phyloP scores from a whole-genome alignment of 2,888 invertebrate species.

The Entomobrya multifasciata region DNA sequence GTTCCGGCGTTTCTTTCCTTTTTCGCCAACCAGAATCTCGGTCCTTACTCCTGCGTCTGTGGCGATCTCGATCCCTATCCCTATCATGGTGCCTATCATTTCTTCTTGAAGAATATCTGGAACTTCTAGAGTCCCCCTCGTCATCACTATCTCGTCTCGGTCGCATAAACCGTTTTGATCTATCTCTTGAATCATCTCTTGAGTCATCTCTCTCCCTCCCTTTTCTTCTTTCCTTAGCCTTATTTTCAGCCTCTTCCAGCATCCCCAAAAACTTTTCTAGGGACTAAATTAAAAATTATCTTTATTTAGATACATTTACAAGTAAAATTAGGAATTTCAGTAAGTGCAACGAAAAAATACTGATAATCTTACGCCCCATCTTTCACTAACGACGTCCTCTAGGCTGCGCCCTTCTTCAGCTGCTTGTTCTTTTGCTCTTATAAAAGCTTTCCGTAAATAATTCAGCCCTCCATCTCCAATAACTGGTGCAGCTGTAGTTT shows the following conservation, averaged over 20 bases:
- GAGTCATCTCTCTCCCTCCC: not conserved
- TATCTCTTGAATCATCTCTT: slow-evolving; percentile 47
- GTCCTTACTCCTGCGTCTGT: slow-evolving; percentile 39
- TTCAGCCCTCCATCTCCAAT: slow-evolving; percentile 83
- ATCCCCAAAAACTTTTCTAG: slow-evolving; percentile 82
- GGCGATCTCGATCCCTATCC: slow-evolving; percentile 34
- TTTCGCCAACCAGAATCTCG: slow-evolving; percentile 58
- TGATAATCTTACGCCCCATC: slow-evolving; percentile 83
- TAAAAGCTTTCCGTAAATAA: slow-evolving; percentile 84
- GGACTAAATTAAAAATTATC: slow-evolving; percentile 81
- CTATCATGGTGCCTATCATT: not conserved
- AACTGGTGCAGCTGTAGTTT: slow-evolving; percentile 79
- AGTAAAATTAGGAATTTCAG: too few relatives aligned
- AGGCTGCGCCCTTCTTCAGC: slow-evolving; percentile 82
- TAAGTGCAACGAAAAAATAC: too few relatives aligned
- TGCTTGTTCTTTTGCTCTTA: slow-evolving; percentile 84
- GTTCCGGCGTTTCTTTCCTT: slow-evolving; percentile 7
- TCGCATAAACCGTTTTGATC: slow-evolving; percentile 66
- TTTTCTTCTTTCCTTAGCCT: slow-evolving; percentile 53
- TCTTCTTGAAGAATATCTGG: slow-evolving; percentile 34
- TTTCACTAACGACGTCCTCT: slow-evolving; percentile 84
- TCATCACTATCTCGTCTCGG: slow-evolving; percentile 75
- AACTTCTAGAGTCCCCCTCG: slow-evolving; percentile 58
- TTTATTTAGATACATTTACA: not conserved
- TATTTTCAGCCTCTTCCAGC: slow-evolving; percentile 83